phyloP scores from a whole-genome alignment of 23 tunicate species.

The Styela plicata region DNA sequence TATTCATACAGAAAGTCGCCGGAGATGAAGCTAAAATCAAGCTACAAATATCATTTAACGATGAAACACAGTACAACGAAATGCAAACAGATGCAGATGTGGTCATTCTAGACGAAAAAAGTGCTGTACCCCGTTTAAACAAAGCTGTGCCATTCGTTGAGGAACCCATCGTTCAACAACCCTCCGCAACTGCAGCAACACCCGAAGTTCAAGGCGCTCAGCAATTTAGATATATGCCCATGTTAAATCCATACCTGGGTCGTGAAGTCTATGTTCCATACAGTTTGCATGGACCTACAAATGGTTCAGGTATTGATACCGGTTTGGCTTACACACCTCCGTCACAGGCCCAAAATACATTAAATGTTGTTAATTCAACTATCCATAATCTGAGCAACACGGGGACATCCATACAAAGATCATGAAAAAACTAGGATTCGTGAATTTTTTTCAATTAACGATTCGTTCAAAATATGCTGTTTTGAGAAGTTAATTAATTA shows the following conservation, averaged over 20 bases:
- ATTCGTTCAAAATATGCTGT: too few species aligned
- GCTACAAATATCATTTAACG: neutral
- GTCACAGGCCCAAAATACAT: neutral
- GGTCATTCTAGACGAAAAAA: neutral
- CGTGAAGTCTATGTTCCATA: neutral
- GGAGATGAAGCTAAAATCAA: neutral
- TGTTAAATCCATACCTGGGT: neutral
- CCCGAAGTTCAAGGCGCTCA: neutral
- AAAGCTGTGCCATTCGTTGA: neutral
- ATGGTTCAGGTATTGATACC: neutral
- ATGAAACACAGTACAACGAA: neutral
- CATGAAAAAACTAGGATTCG: too few species aligned
- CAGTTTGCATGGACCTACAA: neutral
- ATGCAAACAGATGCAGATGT: neutral
- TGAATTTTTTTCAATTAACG: too few species aligned
- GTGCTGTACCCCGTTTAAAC: neutral
- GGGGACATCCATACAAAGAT: too few species aligned
- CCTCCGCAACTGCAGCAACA: neutral
- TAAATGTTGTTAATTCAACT: neutral
- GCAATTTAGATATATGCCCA: neutral
- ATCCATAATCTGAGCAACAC: neutral
- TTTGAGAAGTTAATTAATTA: too few species aligned
- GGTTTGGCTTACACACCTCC: neutral
- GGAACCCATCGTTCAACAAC: neutral
- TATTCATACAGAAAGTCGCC: neutral